Evolutionary conservation across 30 jellyfish, hydroid and myxozoan genomes (phyloP).

Genomic region (Clytia hemisphaerica): DNA sequence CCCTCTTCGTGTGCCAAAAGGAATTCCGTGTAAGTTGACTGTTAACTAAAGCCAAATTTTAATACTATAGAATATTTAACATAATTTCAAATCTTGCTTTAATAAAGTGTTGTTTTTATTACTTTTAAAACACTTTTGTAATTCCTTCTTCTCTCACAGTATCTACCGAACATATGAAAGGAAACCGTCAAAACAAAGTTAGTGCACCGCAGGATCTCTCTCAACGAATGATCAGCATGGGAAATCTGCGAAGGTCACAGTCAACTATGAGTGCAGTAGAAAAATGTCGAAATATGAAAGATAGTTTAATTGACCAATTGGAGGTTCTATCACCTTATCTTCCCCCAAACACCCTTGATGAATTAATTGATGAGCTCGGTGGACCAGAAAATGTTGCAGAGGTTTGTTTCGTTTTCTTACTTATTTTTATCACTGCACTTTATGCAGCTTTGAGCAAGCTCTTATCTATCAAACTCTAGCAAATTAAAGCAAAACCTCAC

Average conservation of each 20-base stretch:
- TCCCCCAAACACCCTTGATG: constrained; percentile 97
- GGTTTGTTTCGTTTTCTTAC: too few species aligned
- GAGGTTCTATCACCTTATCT: constrained; percentile 59
- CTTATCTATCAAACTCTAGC: too few species aligned
- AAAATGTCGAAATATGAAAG: constrained; percentile 63
- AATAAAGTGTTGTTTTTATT: too few species aligned
- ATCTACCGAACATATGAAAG: constrained; percentile 35
- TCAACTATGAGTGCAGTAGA: constrained; percentile 33
- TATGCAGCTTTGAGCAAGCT: too few species aligned
- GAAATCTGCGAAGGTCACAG: background rate
- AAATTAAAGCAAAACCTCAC: too few species aligned
- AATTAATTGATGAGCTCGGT: constrained; percentile 88
- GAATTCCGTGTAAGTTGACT: too few species aligned
- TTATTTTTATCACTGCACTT: too few species aligned
- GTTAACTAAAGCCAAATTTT: too few species aligned
- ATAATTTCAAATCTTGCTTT: too few species aligned
- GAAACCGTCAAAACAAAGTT: constrained; percentile 39
- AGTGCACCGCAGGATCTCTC: constrained; percentile 36
- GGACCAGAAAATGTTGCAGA: constrained; percentile 97
- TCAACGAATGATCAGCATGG: constrained; percentile 35
- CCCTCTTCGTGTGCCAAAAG: too few species aligned
- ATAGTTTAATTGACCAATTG: constrained; percentile 63
- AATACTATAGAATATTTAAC: too few species aligned
- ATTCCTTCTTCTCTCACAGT: constrained; percentile 17
- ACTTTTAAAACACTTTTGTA: too few species aligned